Base-by-base conservation (phyloP, 2,113 vertebrate species). In the Actinemys pallida region DNA sequence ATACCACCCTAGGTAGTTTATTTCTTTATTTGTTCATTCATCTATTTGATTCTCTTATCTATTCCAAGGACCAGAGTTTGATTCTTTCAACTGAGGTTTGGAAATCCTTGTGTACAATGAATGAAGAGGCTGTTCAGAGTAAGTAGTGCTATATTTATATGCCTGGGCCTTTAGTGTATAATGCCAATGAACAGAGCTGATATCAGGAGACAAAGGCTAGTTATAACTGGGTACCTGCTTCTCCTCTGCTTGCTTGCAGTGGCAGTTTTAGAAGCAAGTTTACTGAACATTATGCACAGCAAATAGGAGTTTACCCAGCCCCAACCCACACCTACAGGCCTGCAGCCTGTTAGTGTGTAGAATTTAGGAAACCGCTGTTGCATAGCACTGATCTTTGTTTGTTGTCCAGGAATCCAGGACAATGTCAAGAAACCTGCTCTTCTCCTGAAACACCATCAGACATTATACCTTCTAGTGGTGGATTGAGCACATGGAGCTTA, bases 1-100 rank as follows among this genome's bases (percentile, higher is more conserved):
- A 83, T 94, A 88, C 79, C 56, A 81, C 47, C 52, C 88, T 93
- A 6, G 79, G 29, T 84, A 86, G 88, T 92, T 89, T 94, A 85
- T 88, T 90, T 78, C 62, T 89, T 91, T 76, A 89, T 96, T 95
- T 93, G 47, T 88, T 95, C 45, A 5, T 81, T 56, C 65, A 49
- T 87, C 94, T 86, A 53, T 96, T 94, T 90, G 62, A 86, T 27
- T 91, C 84, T 92, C 3, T 5, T 72, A 49, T 9, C 0, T 25
- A 16, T 47, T 39, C 76, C 31, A 59, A 83, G 90, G 76, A 88
- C 93, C 50, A 19, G 72, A 88, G 53, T 57, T 87, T 88, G 83
- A 94, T 91, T 78, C 75, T 76, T 89, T 57, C 69, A 81, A 80
- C 79, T 95, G 78, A 65, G 72, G 27, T 20, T 90, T 87, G 65